Conservation (phyloP, 2,113 vertebrate species). For the Perognathus longimembris region DNA sequence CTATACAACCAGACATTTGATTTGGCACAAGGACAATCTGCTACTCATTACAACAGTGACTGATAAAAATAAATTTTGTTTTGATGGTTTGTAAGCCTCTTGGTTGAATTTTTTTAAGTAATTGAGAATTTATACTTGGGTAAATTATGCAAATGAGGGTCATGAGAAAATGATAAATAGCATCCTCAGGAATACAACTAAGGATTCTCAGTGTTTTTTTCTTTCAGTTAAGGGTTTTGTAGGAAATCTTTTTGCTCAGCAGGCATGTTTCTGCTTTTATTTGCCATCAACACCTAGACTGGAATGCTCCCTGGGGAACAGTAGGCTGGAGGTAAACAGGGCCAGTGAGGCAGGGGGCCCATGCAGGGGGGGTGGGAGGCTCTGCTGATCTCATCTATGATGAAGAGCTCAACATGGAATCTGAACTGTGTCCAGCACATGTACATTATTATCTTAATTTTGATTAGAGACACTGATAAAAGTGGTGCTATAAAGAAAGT, state of each 20-base stretch:
- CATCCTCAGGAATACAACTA: not conserved
- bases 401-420: not conserved
- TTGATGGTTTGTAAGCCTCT: constrained; percentile 14
- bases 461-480: not conserved
- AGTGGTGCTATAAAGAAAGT: not conserved
- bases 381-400: not conserved
- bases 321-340: not conserved
- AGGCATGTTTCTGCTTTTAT: constrained; percentile 9
- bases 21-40: constrained; percentile 9
- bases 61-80: constrained; percentile 35
- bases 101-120: constrained; percentile 39
- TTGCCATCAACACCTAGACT: not conserved
- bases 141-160: constrained; percentile 55
- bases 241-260: constrained; percentile 10
- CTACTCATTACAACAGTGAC: not conserved
- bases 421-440: not conserved
- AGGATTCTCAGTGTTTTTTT: not conserved
- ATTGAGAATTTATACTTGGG: constrained; percentile 56
- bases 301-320: not conserved
- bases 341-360: fast-evolving
- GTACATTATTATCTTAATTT: not conserved
- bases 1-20: not conserved
- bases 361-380: too few species aligned
- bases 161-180: constrained; percentile 14
- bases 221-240: not conserved